Conservation (phyloP, 2,797 vertebrate species). For the Apogon talboti region DNA sequence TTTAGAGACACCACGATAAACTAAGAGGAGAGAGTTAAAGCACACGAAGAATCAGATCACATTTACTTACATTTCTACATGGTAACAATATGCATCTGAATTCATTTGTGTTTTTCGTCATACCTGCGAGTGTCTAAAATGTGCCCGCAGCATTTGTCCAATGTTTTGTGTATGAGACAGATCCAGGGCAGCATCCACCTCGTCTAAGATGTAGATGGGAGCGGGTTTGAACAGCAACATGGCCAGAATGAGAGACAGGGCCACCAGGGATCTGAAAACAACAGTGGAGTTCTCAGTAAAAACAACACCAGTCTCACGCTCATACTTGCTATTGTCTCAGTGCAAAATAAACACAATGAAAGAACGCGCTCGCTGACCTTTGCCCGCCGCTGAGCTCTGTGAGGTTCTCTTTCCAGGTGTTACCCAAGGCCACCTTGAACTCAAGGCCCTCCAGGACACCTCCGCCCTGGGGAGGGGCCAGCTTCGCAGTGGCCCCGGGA, state of each 20-base stretch:
- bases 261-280: slow-evolving; percentile 91
- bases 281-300: not conserved
- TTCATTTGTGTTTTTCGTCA: not conserved
- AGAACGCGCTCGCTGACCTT: slow-evolving; percentile 81
- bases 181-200: slow-evolving; percentile 97
- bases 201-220: slow-evolving; percentile 97
- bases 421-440: slow-evolving; percentile 94
- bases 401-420: slow-evolving; percentile 97
- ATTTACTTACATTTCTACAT: not conserved
- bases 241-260: slow-evolving; percentile 94
- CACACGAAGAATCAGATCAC: not conserved
- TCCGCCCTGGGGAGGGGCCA: slow-evolving; percentile 85
- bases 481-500: slow-evolving; percentile 90
- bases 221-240: slow-evolving; percentile 98
- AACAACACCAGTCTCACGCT: not conserved
- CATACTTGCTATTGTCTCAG: not conserved
- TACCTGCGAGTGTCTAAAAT: slow-evolving; percentile 95
- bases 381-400: slow-evolving; percentile 97
- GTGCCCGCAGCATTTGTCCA: slow-evolving; percentile 94
- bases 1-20: slow-evolving; percentile 98
- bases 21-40: slow-evolving; percentile 70
- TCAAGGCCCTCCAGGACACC: slow-evolving; percentile 89
- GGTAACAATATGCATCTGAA: not conserved
- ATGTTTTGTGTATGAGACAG: slow-evolving; percentile 99
- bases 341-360: not conserved